Conservation (phyloP, 2,113 vertebrate species). For the Alexandromys fortis region DNA sequence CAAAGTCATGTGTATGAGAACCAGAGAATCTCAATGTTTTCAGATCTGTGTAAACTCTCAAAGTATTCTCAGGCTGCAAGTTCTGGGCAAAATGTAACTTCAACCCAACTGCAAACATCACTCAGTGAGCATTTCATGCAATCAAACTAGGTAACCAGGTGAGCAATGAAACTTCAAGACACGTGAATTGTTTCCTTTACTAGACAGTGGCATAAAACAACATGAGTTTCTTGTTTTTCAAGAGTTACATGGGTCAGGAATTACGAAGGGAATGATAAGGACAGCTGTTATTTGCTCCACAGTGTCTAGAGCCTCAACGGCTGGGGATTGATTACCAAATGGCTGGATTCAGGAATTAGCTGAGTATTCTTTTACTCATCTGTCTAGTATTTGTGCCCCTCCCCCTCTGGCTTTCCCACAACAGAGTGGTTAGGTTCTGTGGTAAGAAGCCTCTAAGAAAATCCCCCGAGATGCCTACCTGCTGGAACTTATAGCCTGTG, state of each 20-base stretch:
- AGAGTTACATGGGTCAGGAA: conserved; percentile 50
- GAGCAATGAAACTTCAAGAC: conserved; percentile 44
- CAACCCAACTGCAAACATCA: conserved; percentile 24
- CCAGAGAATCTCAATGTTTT: neutral
- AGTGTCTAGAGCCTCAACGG: neutral
- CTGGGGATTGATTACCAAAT: conserved; percentile 25
- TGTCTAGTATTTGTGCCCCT: neutral
- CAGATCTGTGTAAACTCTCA: neutral
- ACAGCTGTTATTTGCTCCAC: conserved; percentile 18
- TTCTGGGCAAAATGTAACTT: conserved; percentile 14
- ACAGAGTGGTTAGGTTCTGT: neutral
- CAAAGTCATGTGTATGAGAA: neutral
- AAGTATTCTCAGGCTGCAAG: conserved; percentile 40
- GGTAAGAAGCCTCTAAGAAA: conserved; percentile 29
- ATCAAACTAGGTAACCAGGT: conserved; percentile 41
- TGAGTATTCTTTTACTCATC: conserved; percentile 26
- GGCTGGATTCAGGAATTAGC: neutral
- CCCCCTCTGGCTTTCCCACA: conserved; percentile 27
- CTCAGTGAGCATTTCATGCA: neutral
- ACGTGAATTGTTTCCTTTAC: conserved; percentile 31
- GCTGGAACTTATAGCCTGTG: conserved; percentile 38
- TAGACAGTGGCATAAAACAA: conserved; percentile 2
- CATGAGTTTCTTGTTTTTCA: conserved; percentile 11
- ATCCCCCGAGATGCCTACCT: neutral
- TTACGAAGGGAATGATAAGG: conserved; percentile 28